Base-by-base conservation (phyloP, 1,140 invertebrate species). In the Pteromalus puparum region DNA sequence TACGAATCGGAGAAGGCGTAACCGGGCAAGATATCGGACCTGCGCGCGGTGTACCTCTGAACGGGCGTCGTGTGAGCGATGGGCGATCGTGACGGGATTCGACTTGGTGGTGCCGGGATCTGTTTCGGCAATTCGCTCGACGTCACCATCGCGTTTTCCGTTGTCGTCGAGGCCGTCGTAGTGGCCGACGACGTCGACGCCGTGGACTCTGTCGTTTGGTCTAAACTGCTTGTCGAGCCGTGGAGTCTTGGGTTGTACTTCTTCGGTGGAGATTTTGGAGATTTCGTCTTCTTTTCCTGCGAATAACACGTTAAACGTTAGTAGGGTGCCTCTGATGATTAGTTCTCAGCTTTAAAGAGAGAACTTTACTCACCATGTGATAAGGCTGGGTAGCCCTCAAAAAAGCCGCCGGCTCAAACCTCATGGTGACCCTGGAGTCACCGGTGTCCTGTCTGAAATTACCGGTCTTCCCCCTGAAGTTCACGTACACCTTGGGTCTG, bases 61-160 rank as follows among this genome's bases (percentile, higher is more conserved):
- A 92, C 90, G 4, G 92, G 91, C 0, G 90, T 92, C 1, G 91
- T 92, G 28, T 92, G 91, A 0, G 87, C 89, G 84, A 88, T 87
- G 7, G 88, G 82, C 0, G 79, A 87, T 2, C 81, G 88, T 30
- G 87, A 86, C 0, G 88, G 88, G 6, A 90, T 30, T 70, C 88
- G 89, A 42, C 91, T 90, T 4, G 93, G 92, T 4, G 93, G 93
- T 13, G 92, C 88, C 9, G 93, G 93, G 86, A 93, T 93, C 77
- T 93, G 93, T 78, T 93, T 93, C 0, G 93, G 93, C 18, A 93
- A 77, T 42, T 93, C 92, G 82, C 92, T 93, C 21, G 92, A 93
- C 9, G 93, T 93, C 0, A 92, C 91, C 79, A 91, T 86, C 7
- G 91, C 86, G 68, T 87, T 90, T 53, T 91, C 90, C 5, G 90